Percentiles rank a stretch among this genome's conserved stretches.
Evolutionary conservation across 2,113 vertebrate species (phyloP).

Genomic region (Todiramphus chloris): DNA sequence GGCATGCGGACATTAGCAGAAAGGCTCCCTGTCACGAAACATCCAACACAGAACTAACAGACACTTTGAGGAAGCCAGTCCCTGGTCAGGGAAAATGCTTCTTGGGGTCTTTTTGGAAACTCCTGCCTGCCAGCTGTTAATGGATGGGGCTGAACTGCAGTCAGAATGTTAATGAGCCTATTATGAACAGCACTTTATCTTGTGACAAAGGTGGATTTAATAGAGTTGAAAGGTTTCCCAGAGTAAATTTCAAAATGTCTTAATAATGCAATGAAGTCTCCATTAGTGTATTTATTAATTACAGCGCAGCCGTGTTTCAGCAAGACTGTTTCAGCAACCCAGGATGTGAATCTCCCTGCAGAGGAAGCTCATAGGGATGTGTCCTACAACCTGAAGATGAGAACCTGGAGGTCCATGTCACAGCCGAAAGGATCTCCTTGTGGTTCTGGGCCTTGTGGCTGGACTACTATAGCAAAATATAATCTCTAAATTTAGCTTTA

Average conservation of each 20-base stretch:
- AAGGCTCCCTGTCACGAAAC: background rate
- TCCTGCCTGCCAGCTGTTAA: constrained; percentile 59
- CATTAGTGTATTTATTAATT: constrained; percentile 68
- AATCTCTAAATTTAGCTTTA: background rate
- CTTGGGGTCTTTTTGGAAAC: constrained; percentile 27
- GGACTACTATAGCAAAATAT: background rate
- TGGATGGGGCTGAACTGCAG: constrained; percentile 38
- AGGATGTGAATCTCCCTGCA: background rate
- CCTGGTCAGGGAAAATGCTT: constrained; percentile 11
- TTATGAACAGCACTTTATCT: constrained; percentile 63
- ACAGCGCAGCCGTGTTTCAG: background rate
- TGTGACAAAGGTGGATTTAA: constrained; percentile 72
- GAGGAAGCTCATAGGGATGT: background rate
- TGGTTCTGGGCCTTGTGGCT: background rate
- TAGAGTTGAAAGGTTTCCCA: constrained; percentile 65
- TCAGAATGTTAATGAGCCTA: constrained; percentile 63
- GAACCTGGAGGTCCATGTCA: accelerated
- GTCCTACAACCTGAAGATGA: background rate
- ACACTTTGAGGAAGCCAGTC: background rate
- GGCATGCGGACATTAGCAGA: background rate
- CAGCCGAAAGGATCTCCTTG: background rate
- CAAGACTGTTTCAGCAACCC: background rate
- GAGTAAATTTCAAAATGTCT: constrained; percentile 66
- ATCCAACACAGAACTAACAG: background rate
- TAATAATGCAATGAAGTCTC: constrained; percentile 60